Evolutionary conservation across 1,140 invertebrate species (phyloP), one percentile per base, ranked within the genome.

Genomic region (Drosophila melanogaster): DNA sequence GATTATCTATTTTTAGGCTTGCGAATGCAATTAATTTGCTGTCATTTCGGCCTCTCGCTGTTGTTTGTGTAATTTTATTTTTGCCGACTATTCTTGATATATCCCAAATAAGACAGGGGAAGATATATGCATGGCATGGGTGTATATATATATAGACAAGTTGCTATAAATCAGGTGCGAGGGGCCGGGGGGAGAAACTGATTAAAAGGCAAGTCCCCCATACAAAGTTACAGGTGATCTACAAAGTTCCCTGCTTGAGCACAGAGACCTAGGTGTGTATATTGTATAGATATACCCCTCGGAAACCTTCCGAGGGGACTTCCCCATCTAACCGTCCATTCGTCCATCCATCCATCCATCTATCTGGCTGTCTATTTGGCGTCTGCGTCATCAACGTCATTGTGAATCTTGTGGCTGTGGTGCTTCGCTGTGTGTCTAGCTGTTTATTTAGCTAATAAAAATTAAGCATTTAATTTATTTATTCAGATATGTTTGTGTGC

Each of bases 381-480:
- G 67, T 79, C 75, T 83, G 80, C 80, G 80, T 83, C 80, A 83
- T 84, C 80, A 66, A 76, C 80, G 79, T 55, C 78, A 81, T 81
- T 81, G 79, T 77, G 54, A 67, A 71, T 71, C 65, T 64, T 2
- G 47, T 67, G 33, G 51, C 47, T n/a, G 46, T 65, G 33, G 59
- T 59, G 57, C 33, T 37, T 38, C 12, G 54, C 61, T 61, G 67
- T 78, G 64, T 79, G 62, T 35, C 72, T 76, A 53, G 55, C 62
- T 74, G 57, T 86, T 87, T 75, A 87, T 78, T 86, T 87, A 64
- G 75, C 71, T 86, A 87, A 86, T 86, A 86, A 86, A 89, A 83
- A 81, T 87, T 81, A 87, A 79, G 76, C 76, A 86, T 81, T 80
- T 81, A 70, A 83, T 86, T 78, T 86, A 75, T 81, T 76, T 87